These are phyloP conservation scores for Chelidonichthys spinosus DNA, from an alignment of 2,797 vertebrate species.

Conservation along the genomic window DNA sequence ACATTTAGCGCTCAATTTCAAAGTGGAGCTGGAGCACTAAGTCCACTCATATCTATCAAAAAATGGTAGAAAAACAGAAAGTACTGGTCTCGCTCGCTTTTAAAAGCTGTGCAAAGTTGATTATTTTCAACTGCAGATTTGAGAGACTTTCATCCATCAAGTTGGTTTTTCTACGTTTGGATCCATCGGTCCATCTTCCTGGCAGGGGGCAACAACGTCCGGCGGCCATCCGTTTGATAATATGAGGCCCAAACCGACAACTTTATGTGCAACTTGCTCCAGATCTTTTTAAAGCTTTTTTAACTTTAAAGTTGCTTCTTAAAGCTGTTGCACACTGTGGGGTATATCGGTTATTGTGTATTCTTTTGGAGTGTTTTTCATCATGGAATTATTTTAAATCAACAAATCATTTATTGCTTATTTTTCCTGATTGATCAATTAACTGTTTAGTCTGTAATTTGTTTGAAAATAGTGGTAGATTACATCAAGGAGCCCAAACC, in stretches of 20 bases:
- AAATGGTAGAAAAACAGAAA: not conserved
- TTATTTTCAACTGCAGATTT: slow-evolving; percentile 10
- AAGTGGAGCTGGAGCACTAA: slow-evolving; percentile 10
- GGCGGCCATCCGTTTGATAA: not conserved
- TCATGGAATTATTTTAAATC: not conserved
- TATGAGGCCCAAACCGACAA: not conserved
- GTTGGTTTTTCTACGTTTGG: not conserved
- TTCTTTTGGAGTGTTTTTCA: too few species aligned
- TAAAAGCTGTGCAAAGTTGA: slow-evolving; percentile 6
- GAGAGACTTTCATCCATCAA: not conserved
- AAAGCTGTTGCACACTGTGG: not conserved
- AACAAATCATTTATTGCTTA: not conserved
- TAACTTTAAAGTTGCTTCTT: not conserved
- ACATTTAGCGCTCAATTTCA: slow-evolving; percentile 2
- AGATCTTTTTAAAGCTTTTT: not conserved
- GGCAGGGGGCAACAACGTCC: slow-evolving; percentile 7
- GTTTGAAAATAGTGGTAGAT: not conserved
- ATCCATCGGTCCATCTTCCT: not conserved
- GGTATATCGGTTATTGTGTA: not conserved
- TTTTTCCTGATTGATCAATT: not conserved
- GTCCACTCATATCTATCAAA: slow-evolving; percentile 4
- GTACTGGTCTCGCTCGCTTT: not conserved
- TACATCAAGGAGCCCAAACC: not conserved
- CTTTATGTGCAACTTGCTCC: not conserved
- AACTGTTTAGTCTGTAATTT: not conserved